Conservation (phyloP, 2,797 vertebrate genomes). For the Aeoliscus strigatus region DNA sequence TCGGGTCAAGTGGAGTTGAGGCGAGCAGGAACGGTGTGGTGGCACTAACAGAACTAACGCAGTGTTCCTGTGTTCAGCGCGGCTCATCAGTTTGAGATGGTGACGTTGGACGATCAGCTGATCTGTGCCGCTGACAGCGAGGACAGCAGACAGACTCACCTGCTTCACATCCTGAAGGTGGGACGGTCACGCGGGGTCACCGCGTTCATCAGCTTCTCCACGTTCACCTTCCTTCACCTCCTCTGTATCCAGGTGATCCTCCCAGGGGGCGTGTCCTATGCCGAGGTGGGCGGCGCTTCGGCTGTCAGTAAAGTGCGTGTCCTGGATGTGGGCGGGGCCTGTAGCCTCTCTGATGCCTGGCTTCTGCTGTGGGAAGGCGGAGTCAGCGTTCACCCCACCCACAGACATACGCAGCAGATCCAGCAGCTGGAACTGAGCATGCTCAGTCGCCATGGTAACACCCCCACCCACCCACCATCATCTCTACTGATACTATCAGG, state of each 20-base stretch:
- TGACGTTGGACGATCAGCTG: slow-evolving; percentile 59
- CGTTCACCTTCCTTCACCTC: too few relatives aligned
- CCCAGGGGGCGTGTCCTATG: slow-evolving; percentile 49
- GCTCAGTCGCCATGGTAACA: slow-evolving; percentile 49
- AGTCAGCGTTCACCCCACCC: slow-evolving; percentile 55
- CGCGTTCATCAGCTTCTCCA: too few relatives aligned
- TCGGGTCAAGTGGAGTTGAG: too few relatives aligned
- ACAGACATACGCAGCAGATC: slow-evolving; percentile 6
- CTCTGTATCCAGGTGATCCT: slow-evolving; percentile 64
- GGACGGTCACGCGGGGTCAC: neutral
- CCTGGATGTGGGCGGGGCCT: slow-evolving; percentile 35
- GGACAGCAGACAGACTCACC: slow-evolving; percentile 49
- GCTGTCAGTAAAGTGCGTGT: slow-evolving; percentile 62
- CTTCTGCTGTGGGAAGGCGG: slow-evolving; percentile 56
- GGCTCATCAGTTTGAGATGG: slow-evolving; percentile 63
- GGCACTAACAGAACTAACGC: too few relatives aligned
- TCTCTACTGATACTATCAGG: too few relatives aligned
- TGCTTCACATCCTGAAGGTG: slow-evolving; percentile 74
- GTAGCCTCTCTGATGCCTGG: slow-evolving; percentile 60
- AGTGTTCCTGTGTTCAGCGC: slow-evolving; percentile 29
- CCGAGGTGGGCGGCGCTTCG: slow-evolving; percentile 52
- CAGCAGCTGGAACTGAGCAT: slow-evolving; percentile 42
- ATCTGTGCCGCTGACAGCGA: slow-evolving; percentile 54
- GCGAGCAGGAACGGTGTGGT: too few relatives aligned
- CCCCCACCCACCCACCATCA: too few relatives aligned